These are phyloP conservation scores for Paramormyrops kingsleyae DNA, from an alignment of 2,113 vertebrate genomes.

Conservation along the genomic window DNA sequence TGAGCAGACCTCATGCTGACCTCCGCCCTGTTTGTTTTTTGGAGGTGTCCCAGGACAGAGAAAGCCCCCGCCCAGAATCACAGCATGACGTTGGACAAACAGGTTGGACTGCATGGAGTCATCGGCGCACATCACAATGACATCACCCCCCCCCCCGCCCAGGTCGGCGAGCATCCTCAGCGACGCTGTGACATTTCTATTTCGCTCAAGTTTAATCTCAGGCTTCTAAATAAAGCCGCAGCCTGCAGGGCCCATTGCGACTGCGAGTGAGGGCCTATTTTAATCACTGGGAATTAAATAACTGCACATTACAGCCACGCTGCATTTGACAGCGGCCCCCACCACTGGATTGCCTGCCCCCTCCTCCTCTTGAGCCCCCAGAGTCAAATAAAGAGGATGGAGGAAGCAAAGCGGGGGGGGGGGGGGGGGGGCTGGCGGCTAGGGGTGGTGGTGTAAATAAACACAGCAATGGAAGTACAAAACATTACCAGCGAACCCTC, in stretches of 20 bases:
- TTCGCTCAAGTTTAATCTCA: conserved; percentile 65
- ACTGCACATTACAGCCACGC: conserved; percentile 57
- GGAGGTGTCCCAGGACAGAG: neutral
- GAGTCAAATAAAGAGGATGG: conserved; percentile 51
- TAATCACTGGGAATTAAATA: conserved; percentile 74
- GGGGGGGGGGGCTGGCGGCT: neutral
- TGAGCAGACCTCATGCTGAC: conserved; percentile 16
- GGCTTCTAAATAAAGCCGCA: conserved; percentile 61
- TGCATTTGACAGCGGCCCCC: conserved; percentile 64
- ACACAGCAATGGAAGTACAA: neutral
- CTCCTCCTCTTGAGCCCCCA: conserved; percentile 35
- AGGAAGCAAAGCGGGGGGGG: conserved; percentile 29
- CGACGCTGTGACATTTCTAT: conserved; percentile 66
- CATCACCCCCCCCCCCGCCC: conserved; percentile 46
- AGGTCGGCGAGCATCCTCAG: conserved; percentile 55
- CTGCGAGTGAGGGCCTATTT: conserved; percentile 63
- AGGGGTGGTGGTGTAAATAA: conserved; percentile 3
- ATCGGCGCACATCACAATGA: conserved; percentile 64
- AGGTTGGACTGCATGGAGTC: conserved; percentile 56
- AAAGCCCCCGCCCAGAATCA: conserved; percentile 37
- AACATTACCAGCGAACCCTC: neutral
- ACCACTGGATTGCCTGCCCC: conserved; percentile 58
- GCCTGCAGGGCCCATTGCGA: conserved; percentile 51
- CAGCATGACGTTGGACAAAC: conserved; percentile 52
- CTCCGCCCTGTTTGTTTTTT: neutral